Evolutionary conservation across 2,113 vertebrate species (phyloP).

Genomic region (Trogon melanurus): DNA sequence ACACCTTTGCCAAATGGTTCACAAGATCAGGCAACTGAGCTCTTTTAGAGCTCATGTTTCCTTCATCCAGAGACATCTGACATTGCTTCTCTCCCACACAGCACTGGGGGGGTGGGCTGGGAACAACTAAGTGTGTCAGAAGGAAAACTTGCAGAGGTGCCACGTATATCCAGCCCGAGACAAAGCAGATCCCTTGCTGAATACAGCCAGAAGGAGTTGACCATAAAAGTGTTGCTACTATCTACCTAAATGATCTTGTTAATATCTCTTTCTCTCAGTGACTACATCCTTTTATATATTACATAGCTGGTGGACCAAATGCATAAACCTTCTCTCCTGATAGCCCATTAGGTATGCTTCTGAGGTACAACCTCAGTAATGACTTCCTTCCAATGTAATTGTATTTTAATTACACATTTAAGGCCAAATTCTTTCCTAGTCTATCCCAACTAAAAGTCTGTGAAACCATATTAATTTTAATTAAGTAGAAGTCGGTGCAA

Average conservation of each 20-base stretch:
- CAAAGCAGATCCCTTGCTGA: neutral
- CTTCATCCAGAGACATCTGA: neutral
- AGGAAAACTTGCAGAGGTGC: neutral
- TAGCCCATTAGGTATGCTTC: conserved; percentile 56
- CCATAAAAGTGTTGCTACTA: neutral
- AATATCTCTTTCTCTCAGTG: neutral
- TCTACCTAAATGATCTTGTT: neutral
- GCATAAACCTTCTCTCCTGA: conserved; percentile 26
- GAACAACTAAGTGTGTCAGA: neutral
- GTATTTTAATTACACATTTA: conserved; percentile 67
- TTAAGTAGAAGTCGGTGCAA: conserved; percentile 17
- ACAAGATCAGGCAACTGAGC: neutral
- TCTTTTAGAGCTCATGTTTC: neutral
- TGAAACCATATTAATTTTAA: conserved; percentile 62
- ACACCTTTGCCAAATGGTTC: neutral
- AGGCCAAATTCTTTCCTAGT: conserved; percentile 47
- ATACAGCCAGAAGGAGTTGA: neutral
- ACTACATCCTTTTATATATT: neutral
- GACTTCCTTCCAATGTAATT: conserved; percentile 54
- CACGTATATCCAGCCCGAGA: neutral
- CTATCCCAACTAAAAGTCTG: conserved; percentile 45
- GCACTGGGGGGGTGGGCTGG: accelerated
- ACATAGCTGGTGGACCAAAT: neutral
- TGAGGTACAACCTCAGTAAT: conserved; percentile 59
- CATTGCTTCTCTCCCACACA: neutral